Base-by-base conservation (phyloP, 2,888 invertebrate genomes). In the Sarcophaga rosellei region DNA sequence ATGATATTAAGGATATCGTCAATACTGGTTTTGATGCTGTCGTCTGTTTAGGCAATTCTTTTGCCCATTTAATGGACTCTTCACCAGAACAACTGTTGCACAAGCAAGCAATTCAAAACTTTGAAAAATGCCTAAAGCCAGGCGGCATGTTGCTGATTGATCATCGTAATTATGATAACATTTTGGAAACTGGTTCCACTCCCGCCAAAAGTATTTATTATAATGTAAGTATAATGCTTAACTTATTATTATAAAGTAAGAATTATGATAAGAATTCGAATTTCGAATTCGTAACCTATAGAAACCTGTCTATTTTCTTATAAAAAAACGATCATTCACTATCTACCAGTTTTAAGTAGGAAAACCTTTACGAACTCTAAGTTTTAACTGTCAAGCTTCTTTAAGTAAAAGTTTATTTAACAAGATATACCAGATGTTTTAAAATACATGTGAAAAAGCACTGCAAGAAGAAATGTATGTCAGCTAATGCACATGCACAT, bases 21-120 rank as follows among this genome's bases (percentile, higher is more conserved):
- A 95, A 94, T 4, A 94, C 94, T 15, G 95, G 96, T 77, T 98
- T 97, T 91, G 98, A 98, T 93, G 98, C 98, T 0, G 97, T 98
- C 47, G 96, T 98, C 88, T 98, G 98, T 91, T 94, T 98, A 75
- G 98, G 98, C 69, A 98, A 98, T 93, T 98, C 98, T 2, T 98
- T 98, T 92, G 97, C 98, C 78, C 98, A 98, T 93, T 95, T 98
- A 90, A 95, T 97, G 88, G 97, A 98, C 91, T 95, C 95, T 76
- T 95, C 93, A 88, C 97, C 96, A 0, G 97, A 97, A 93, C 97
- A 97, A 92, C 93, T 96, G 21, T 95, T 96, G 87, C 97, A 97
- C 93, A 96, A 94, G 94, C 95, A 95, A 93, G 97, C 98, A 12
- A 93, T 98, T 23, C 93, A 92, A 75, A 97, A 98, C 93, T 98